These are phyloP conservation scores for Pitangus sulphuratus DNA, from an alignment of 2,797 vertebrate species.

Conservation along the genomic window DNA sequence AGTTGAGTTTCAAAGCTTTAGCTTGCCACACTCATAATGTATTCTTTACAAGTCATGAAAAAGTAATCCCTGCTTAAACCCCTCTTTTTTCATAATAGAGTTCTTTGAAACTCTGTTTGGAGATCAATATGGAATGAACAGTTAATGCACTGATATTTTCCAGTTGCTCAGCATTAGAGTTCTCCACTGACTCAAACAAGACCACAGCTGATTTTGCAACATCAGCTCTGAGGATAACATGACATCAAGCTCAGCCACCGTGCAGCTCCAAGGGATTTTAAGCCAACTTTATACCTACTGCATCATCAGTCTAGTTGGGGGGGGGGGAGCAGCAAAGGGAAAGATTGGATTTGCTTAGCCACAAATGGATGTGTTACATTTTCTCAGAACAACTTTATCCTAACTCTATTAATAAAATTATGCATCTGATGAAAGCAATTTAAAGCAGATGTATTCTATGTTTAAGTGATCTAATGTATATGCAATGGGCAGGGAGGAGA, in stretches of 20 bases:
- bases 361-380: not conserved
- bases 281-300: not conserved
- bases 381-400: not conserved
- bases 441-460: not conserved
- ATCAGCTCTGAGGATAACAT: not conserved
- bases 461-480: not conserved
- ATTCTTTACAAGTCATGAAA: conserved; percentile 32
- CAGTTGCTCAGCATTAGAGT: conserved; percentile 18
- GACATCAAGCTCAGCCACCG: not conserved
- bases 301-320: not conserved
- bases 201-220: not conserved
- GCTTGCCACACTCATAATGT: not conserved
- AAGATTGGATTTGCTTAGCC: not conserved
- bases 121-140: conserved; percentile 35
- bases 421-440: not conserved
- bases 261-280: not conserved
- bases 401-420: not conserved
- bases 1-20: conserved; percentile 46
- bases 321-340: not conserved
- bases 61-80: conserved; percentile 22
- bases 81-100: not conserved
- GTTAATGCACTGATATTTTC: not conserved
- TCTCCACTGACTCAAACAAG: not conserved
- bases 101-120: conserved; percentile 26
- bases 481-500: not conserved